These are phyloP conservation scores for Tenthredo scrophulariae DNA, from an alignment of 2,888 invertebrate genomes.

Conservation along the genomic window DNA sequence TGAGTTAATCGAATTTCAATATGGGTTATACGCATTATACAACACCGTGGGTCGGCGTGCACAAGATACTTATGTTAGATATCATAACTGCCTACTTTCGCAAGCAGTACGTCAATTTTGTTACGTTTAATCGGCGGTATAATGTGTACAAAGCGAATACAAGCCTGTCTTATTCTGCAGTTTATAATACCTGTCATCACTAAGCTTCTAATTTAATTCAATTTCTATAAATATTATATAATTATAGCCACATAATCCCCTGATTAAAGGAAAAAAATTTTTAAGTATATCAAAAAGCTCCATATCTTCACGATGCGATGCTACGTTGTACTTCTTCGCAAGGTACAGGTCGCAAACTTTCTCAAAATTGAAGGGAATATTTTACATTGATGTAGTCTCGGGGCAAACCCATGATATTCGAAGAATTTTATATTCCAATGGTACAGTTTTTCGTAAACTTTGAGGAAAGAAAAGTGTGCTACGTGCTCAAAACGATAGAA, in stretches of 20 bases:
- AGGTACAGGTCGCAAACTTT: no score
- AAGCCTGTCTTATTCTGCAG: not conserved
- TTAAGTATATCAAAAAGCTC: no score
- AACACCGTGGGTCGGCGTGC: conserved; percentile 33
- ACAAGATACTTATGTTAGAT: not conserved
- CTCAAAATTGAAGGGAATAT: not conserved
- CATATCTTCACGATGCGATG: no score
- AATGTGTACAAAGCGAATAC: not conserved
- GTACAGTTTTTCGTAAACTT: not conserved
- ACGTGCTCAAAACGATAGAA: not conserved
- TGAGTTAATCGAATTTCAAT: conserved; percentile 33
- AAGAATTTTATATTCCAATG: no score
- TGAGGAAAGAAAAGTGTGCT: not conserved
- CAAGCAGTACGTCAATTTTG: conserved; percentile 18
- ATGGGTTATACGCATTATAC: conserved; percentile 34
- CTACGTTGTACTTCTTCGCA: no score
- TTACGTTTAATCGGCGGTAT: conserved; percentile 9
- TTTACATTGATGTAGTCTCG: not conserved
- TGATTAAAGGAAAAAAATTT: no score
- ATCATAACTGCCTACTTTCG: conserved; percentile 20
- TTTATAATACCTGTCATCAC: conserved; percentile 1
- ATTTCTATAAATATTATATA: not conserved
- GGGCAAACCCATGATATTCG: not conserved
- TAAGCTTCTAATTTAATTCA: not conserved
- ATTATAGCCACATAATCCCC: not conserved